Base-by-base conservation (phyloP, 2,888 invertebrate genomes). In the Lepidochrysops patricia region DNA sequence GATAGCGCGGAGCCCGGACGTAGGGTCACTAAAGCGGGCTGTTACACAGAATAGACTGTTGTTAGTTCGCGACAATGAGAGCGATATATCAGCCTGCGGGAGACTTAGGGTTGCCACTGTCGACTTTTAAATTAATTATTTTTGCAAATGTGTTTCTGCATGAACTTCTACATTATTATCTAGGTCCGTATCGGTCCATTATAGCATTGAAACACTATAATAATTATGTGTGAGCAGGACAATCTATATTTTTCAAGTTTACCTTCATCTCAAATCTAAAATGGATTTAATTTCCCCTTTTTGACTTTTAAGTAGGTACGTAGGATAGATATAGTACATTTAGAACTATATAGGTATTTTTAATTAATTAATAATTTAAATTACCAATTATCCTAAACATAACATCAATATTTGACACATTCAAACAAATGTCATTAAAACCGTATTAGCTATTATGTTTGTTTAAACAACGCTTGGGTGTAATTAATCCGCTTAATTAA, bases 31-130 rank as follows among this genome's bases (percentile, higher is more conserved):
- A 73, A 72, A 72, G 73, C 72, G 72, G 69, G 74, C 76, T 78
- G 82, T 84, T 84, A 80, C 72, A 76, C 71, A 75, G 73, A 84
- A 82, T 78, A 79, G 76, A 75, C 77, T 74, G 79, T 76, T 81
- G 83, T 83, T 81, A 83, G 82, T 77, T 74, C 71, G 74, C 76
- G 77, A 83, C 84, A 84, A 84, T 84, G 84, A 82, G 75, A 68
- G 71, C 73, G 49, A 80, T 85, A 80, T 76, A 80, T 85, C 80
- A 83, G 74, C 69, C 67, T 67, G 72, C 60, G 74, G 74, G 66
- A 43, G 66, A 67, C 69, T 70, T 9, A 54, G 54, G 54, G 54
- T 12, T 54, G 54, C 19, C 32, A 23, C 52, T 27, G 26, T n/a
- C 6, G 13, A 52, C 4, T 27, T 15, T 52, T 27, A 15, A 15